These are phyloP conservation scores for Nemoura dubitans DNA, from an alignment of 2,888 invertebrate species.

Conservation along the genomic window DNA sequence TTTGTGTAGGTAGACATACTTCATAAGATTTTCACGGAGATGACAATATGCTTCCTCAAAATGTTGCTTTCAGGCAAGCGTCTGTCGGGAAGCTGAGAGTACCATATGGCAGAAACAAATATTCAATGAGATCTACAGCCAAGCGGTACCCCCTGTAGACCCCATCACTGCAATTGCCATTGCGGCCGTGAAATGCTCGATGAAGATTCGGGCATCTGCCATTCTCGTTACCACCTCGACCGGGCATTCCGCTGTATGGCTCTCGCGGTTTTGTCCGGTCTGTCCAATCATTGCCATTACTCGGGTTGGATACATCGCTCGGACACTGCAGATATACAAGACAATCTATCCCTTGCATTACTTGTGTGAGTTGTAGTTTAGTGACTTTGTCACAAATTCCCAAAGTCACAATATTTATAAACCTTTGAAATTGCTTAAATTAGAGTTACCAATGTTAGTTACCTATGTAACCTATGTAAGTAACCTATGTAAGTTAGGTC, in stretches of 20 bases:
- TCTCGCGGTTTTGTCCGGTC: constrained; percentile 92
- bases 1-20: too few relatives aligned
- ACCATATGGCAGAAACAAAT: constrained; percentile 68
- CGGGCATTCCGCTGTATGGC: constrained; percentile 84
- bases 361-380: constrained; percentile 66
- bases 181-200: constrained; percentile 92
- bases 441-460: too few relatives aligned
- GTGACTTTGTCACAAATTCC: too few relatives aligned
- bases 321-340: constrained; percentile 92
- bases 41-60: too few relatives aligned
- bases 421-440: too few relatives aligned
- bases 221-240: constrained; percentile 88
- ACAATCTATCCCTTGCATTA: constrained; percentile 90
- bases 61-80: constrained; percentile 55
- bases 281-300: constrained; percentile 95
- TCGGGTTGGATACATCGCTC: constrained; percentile 81
- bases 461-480: too few relatives aligned
- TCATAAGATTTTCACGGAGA: too few relatives aligned
- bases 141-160: constrained; percentile 72
- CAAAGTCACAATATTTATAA: too few relatives aligned
- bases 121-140: constrained; percentile 51
- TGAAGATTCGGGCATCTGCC: constrained; percentile 87
- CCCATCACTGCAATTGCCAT: constrained; percentile 92
- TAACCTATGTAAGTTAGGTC: too few relatives aligned
- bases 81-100: constrained; percentile 75